phyloP scores from a whole-genome alignment of 2,113 vertebrate genomes.

The Paralichthys olivaceus region DNA sequence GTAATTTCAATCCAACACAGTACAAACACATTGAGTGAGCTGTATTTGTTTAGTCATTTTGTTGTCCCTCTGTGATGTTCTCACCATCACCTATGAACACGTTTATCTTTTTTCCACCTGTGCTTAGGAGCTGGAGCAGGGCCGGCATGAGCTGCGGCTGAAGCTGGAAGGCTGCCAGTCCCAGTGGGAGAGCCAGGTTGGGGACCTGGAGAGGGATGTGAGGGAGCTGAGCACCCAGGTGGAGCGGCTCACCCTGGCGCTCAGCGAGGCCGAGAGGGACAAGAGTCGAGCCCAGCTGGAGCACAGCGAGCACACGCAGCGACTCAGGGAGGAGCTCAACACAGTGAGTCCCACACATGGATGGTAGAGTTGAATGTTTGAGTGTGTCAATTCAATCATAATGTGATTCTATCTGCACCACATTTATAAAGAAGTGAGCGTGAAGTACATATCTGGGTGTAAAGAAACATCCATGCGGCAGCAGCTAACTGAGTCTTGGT shows the following conservation, averaged over 20 bases:
- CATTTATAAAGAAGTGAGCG: not conserved
- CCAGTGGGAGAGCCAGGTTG: constrained; percentile 83
- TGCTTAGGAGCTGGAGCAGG: constrained; percentile 82
- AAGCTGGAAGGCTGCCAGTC: constrained; percentile 78
- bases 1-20: not conserved
- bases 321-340: constrained; percentile 77
- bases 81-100: not conserved
- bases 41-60: not conserved
- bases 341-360: constrained; percentile 68
- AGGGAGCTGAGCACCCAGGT: constrained; percentile 75
- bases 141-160: constrained; percentile 75
- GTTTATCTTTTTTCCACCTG: not conserved
- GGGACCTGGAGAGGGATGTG: constrained; percentile 80
- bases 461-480: not conserved
- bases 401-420: not conserved
- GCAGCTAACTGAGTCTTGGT: constrained; percentile 16
- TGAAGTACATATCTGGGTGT: not conserved
- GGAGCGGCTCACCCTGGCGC: constrained; percentile 69
- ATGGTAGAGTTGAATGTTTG: not conserved
- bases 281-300: constrained; percentile 65
- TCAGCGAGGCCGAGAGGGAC: constrained; percentile 71
- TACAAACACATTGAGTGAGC: not conserved
- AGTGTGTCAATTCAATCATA: not conserved
- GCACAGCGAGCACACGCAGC: constrained; percentile 64
- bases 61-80: not conserved